Evolutionary conservation across 2,888 invertebrate species (phyloP).

Genomic region (Plagiodera versicolora): DNA sequence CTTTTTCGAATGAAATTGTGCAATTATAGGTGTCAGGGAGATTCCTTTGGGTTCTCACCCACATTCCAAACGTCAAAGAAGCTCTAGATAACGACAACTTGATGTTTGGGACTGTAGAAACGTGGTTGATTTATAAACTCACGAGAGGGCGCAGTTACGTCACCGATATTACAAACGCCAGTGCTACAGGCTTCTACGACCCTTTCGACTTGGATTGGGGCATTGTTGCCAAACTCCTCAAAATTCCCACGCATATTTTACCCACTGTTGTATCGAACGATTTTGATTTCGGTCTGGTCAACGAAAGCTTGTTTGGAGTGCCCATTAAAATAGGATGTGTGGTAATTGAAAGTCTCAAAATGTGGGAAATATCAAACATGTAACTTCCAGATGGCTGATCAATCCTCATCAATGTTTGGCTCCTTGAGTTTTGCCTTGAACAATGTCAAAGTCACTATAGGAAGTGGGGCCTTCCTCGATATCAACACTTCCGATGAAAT

Average conservation of each 20-base stretch:
- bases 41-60: slow-evolving; percentile 76
- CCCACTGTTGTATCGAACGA: slow-evolving; percentile 81
- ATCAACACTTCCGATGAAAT: slow-evolving; percentile 77
- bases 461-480: slow-evolving; percentile 89
- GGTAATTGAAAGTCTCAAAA: slow-evolving; percentile 57
- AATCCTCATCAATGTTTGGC: slow-evolving; percentile 88
- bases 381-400: slow-evolving; percentile 74
- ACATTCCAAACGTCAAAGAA: slow-evolving; percentile 68
- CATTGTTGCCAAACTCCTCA: slow-evolving; percentile 69
- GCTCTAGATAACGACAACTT: slow-evolving; percentile 67
- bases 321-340: slow-evolving; percentile 77
- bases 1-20: neutral
- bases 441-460: slow-evolving; percentile 85
- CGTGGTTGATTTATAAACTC: slow-evolving; percentile 88
- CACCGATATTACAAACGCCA: slow-evolving; percentile 88
- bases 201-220: slow-evolving; percentile 91
- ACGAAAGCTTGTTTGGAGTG: slow-evolving; percentile 70
- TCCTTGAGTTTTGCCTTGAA: slow-evolving; percentile 77
- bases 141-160: slow-evolving; percentile 68
- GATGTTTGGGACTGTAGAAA: slow-evolving; percentile 87
- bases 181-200: slow-evolving; percentile 91
- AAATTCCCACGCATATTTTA: slow-evolving; percentile 73
- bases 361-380: neutral
- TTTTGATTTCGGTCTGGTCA: slow-evolving; percentile 70
- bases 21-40: slow-evolving; percentile 57